Base-by-base conservation (phyloP, 2,113 vertebrate genomes). In the Colossoma macropomum region DNA sequence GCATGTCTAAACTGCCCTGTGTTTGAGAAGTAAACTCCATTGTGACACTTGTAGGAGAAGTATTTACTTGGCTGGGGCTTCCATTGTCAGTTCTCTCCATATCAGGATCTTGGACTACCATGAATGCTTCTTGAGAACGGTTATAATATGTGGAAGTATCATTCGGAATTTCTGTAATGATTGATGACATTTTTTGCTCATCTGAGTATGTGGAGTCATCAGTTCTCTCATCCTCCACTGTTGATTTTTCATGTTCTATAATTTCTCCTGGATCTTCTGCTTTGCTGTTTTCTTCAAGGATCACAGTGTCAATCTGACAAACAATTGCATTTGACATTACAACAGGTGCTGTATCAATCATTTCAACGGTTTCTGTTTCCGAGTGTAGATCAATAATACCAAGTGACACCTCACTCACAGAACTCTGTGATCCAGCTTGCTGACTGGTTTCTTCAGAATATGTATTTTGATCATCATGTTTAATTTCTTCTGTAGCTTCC, bases 331-430 rank as follows among this genome's bases (percentile, higher is more conserved):
- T 50, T 60, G 59, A 75, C 28, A 72, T 62, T 19, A 54, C 15
- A 10, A 23, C 32, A 56, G 62, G 5, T 66, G 79, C 25, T 38
- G 45, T 15, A 66, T 81, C 45, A 9, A 72, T 52, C 52, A 41
- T 30, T 45, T 79, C 27, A 21, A 11, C 30, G 34, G 16, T 54
- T 38, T 74, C 68, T 45, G 56, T 79, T 19, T 52, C 85, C 34
- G 45, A 5, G 12, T 4, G 0, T 32, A 23, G 38, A 13, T 65
- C n/a, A 28, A 45, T n/a, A 8, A 65, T 65, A 16, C 28, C 41
- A 65, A 30, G 27, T 41, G 41, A 23, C 21, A 83, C 41, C 15
- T 83, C 28, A 23, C 50, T 83, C 16, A 54, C 45, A 34, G 1
- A 21, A 65, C 11, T 71, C 17, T 78, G 54, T 72, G 68, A 2